Evolutionary conservation across 2,888 invertebrate species (phyloP).

Genomic region (Bombylius discolor): DNA sequence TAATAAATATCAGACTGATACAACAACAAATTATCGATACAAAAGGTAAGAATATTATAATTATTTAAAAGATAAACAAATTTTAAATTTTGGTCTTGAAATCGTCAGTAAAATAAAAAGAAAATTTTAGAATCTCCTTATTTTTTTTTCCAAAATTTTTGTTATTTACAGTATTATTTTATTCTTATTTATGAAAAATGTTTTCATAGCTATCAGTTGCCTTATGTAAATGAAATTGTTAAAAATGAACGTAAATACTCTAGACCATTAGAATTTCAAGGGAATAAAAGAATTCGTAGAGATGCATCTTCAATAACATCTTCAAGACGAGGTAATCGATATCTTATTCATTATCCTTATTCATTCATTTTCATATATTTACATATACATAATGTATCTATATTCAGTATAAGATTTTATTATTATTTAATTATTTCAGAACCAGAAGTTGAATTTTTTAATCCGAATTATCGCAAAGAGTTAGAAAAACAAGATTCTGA

Average conservation of each 20-base stretch:
- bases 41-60: neutral
- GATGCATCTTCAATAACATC: neutral
- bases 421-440: conserved; percentile 11
- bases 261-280: neutral
- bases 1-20: neutral
- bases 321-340: neutral
- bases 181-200: neutral
- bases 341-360: too few species aligned
- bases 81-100: too few species aligned
- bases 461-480: conserved; percentile 52
- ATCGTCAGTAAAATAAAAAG: neutral
- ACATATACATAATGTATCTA: too few species aligned
- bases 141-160: neutral
- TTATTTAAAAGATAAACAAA: neutral
- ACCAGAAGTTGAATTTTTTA: conserved; percentile 62
- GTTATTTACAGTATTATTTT: too few species aligned
- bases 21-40: too few species aligned
- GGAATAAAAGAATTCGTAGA: conserved; percentile 1
- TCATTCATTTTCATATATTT: too few species aligned
- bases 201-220: conserved; percentile 11
- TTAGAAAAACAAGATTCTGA: conserved; percentile 52
- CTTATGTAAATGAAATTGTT: conserved; percentile 11
- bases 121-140: neutral
- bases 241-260: conserved; percentile 12
- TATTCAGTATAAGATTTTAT: neutral